Evolutionary conservation across 2,888 invertebrate genomes (phyloP).

Genomic region (Cryptocephalus primarius): DNA sequence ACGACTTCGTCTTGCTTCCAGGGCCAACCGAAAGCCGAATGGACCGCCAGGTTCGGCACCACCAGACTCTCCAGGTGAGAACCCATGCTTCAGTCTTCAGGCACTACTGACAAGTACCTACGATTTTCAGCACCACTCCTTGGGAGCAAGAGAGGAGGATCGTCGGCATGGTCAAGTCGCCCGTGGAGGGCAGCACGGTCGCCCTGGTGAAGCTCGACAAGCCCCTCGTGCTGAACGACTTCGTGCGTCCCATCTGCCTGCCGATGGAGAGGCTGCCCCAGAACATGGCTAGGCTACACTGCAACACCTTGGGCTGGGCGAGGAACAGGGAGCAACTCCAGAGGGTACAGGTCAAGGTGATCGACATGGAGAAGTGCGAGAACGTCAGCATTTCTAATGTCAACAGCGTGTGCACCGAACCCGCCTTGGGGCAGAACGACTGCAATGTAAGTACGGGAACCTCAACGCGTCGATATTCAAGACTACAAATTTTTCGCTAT

Average conservation of each 20-base stretch:
- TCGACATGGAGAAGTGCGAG: slow-evolving; percentile 71
- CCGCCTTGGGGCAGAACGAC: slow-evolving; percentile 66
- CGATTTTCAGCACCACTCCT: slow-evolving; percentile 53
- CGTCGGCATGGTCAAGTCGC: slow-evolving; percentile 76
- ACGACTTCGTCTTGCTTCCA: slow-evolving; percentile 80
- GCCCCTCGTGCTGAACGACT: slow-evolving; percentile 65
- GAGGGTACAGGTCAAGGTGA: slow-evolving; percentile 64
- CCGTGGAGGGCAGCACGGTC: slow-evolving; percentile 78
- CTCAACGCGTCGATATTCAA: too few species aligned
- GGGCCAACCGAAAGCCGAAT: slow-evolving; percentile 78
- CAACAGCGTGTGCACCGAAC: slow-evolving; percentile 75
- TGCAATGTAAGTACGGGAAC: slow-evolving; percentile 69
- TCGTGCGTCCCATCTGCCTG: slow-evolving; percentile 72
- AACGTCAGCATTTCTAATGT: slow-evolving; percentile 76
- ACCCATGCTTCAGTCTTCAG: too few species aligned
- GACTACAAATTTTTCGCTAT: slow-evolving; percentile 9
- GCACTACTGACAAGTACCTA: too few species aligned
- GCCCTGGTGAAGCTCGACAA: slow-evolving; percentile 72
- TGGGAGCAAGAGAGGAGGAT: slow-evolving; percentile 80
- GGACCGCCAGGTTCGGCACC: slow-evolving; percentile 70
- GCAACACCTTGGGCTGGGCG: slow-evolving; percentile 80
- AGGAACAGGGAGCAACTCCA: slow-evolving; percentile 73
- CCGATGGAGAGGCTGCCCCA: slow-evolving; percentile 46
- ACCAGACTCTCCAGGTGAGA: slow-evolving; percentile 50
- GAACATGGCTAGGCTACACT: slow-evolving; percentile 40